Conservation (phyloP, 2,888 invertebrate genomes). For the Spicauda simplicius region DNA sequence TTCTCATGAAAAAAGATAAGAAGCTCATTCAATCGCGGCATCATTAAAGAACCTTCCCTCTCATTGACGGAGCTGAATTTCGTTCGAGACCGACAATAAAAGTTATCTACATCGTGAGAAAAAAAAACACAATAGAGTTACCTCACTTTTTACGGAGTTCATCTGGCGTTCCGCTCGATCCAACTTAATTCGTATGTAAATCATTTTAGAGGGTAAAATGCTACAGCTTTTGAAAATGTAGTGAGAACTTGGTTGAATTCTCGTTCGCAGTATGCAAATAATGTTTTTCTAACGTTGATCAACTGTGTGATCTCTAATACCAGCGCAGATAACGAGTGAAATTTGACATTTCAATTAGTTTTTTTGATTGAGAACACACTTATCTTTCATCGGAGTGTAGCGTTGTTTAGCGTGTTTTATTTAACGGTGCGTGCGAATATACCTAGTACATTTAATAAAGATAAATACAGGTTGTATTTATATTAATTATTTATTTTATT, state of each 20-base stretch:
- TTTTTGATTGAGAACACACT: neutral
- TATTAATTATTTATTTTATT: too few species aligned
- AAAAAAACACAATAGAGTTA: slow-evolving; percentile 34
- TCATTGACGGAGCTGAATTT: slow-evolving; percentile 31
- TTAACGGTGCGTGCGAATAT: too few species aligned
- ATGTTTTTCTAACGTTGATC: slow-evolving; percentile 15
- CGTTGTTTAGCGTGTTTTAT: neutral
- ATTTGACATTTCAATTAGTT: slow-evolving; percentile 21
- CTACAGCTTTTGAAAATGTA: neutral
- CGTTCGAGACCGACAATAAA: slow-evolving; percentile 32
- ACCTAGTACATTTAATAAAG: too few species aligned
- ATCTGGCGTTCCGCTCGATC: slow-evolving; percentile 4
- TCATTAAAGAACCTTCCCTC: slow-evolving; percentile 23
- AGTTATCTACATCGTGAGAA: slow-evolving; percentile 36
- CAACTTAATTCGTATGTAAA: slow-evolving; percentile 26
- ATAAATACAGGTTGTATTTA: too few species aligned
- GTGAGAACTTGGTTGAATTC: slow-evolving; percentile 17
- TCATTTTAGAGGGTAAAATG: slow-evolving; percentile 25
- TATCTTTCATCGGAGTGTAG: neutral
- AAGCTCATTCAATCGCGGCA: neutral
- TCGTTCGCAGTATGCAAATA: slow-evolving; percentile 21
- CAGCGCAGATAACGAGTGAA: slow-evolving; percentile 15
- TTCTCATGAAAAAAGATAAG: neutral
- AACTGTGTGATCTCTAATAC: slow-evolving; percentile 11
- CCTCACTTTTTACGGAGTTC: slow-evolving; percentile 33